Evolutionary conservation across 2,113 vertebrate genomes (phyloP).

Genomic region (Ploceus nigricollis): DNA sequence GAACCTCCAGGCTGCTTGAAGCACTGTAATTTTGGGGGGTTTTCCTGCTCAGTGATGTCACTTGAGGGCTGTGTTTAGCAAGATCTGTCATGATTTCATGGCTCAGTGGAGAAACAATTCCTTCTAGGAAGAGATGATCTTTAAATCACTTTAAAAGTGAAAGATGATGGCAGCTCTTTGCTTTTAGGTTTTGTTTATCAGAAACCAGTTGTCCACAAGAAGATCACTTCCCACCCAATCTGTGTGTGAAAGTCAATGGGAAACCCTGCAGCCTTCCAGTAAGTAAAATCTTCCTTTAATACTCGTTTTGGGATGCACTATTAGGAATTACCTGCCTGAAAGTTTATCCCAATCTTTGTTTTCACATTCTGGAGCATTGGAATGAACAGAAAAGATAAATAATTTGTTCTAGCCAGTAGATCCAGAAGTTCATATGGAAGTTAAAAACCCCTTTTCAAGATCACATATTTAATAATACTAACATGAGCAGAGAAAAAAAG

Average conservation of each 20-base stretch:
- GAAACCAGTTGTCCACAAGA: slow-evolving; percentile 99
- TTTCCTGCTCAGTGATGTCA: neutral
- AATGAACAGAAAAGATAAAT: neutral
- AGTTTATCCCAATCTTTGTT: neutral
- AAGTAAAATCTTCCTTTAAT: slow-evolving; percentile 68
- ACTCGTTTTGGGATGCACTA: neutral
- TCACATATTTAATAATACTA: neutral
- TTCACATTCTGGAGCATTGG: neutral
- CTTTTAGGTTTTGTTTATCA: slow-evolving; percentile 95
- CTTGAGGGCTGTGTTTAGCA: neutral
- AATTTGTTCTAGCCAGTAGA: neutral
- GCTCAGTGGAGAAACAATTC: neutral
- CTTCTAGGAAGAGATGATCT: neutral
- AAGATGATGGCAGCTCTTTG: slow-evolving; percentile 44
- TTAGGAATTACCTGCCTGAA: neutral
- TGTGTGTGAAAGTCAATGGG: slow-evolving; percentile 98
- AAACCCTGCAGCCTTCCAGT: slow-evolving; percentile 98
- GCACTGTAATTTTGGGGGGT: neutral
- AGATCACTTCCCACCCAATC: slow-evolving; percentile 98
- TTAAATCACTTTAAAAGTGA: neutral
- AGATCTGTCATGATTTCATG: neutral
- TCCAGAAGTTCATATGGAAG: neutral
- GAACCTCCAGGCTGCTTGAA: neutral
- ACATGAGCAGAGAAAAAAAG: neutral
- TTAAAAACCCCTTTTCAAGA: neutral